Evolutionary conservation across 2,113 vertebrate species (phyloP), one percentile per base, ranked within the genome.

Genomic region (Leucosticte australis): DNA sequence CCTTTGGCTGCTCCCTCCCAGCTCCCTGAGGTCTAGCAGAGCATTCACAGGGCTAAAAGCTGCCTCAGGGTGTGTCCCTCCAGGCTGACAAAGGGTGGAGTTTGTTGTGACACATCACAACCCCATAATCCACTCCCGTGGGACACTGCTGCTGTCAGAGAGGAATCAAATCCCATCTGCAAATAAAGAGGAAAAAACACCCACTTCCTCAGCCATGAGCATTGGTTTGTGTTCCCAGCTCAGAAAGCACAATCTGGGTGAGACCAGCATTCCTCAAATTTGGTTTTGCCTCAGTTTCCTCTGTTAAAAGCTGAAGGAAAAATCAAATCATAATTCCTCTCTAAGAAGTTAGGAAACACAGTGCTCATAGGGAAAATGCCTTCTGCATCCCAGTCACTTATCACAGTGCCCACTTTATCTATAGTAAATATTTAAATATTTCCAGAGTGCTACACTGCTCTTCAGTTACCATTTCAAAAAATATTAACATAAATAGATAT

Each of bases 161-260:
- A 76, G 46, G 67, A 83, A 31, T 56, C 41, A 85, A 82, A 80
- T 67, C 33, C 50, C 3, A 0, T 17, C 71, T 81, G 23, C 39
- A 62, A 84, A 60, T 35, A 42, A 78, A 77, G 31, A 67, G 46
- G 41, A 65, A 63, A 64, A 76, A 85, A 42, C 2, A 27, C 15
- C 33, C 30, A 35, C 2, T 44, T 46, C 9, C 7, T 1, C 11
- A 76, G 37, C 23, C 52, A 57, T 0, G 2, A 77, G 20, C 31
- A 18, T 37, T 7, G 17, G n/a, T 28, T 17, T 3, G 12, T n/a
- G 23, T 59, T 67, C 47, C 68, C 50, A 81, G 13, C 5, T 11
- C 30, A 37, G 39, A 19, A 81, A 83, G 30, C 9, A 55, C 9
- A n/a, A 5, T 2, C 21, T 50, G 59, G 65, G 82, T 42, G 41